These are phyloP conservation scores for Orcinus orca DNA, from an alignment of 2,113 vertebrate species.

Conservation along the genomic window DNA sequence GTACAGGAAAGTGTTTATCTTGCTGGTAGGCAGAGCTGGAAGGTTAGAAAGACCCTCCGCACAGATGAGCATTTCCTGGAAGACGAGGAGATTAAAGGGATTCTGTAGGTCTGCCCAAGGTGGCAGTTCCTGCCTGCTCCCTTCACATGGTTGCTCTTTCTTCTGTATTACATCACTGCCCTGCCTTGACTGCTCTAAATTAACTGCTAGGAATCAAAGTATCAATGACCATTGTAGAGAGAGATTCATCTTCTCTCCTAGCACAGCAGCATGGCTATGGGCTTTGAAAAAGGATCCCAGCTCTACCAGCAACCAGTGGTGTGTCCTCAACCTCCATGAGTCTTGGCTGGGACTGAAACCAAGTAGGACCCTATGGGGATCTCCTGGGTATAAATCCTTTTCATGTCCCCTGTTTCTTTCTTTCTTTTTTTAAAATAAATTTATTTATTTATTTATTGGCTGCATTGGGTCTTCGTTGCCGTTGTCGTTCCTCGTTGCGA, in stretches of 20 bases:
- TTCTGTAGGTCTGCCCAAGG: background rate
- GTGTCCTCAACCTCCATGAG: background rate
- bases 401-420: too few relatives aligned
- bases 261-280: background rate
- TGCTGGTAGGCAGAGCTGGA: background rate
- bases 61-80: background rate
- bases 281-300: background rate
- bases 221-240: background rate
- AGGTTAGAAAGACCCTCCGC: background rate
- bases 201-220: background rate
- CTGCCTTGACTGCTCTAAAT: background rate
- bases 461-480: too few relatives aligned
- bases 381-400: too few relatives aligned
- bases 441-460: too few relatives aligned
- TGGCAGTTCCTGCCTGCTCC: background rate
- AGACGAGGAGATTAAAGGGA: background rate
- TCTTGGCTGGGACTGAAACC: background rate
- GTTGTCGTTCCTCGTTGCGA: too few relatives aligned
- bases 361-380: too few relatives aligned
- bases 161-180: background rate
- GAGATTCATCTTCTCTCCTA: background rate
- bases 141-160: background rate
- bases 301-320: background rate
- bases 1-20: background rate
- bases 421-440: too few relatives aligned